Percentiles rank a stretch among this genome's conserved stretches.
Conservation (phyloP, 2,113 vertebrate species). For the Calidris pugnax region DNA sequence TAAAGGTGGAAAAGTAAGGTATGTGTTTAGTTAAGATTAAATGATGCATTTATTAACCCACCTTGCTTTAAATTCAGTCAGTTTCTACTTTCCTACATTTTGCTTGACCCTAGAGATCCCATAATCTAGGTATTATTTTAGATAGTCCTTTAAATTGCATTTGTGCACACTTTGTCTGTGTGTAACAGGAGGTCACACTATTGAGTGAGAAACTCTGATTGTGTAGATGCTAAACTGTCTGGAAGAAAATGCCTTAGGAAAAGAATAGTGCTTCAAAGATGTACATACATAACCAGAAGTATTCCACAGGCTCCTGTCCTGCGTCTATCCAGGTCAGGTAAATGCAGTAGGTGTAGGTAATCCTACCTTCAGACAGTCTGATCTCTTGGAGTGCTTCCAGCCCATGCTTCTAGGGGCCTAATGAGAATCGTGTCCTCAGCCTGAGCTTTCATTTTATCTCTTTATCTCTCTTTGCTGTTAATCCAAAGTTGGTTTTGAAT, state of each 20-base stretch:
- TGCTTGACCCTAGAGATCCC: background rate
- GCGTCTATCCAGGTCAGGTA: background rate
- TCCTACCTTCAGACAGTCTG: constrained; percentile 30
- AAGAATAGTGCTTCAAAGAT: background rate
- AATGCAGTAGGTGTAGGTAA: constrained; percentile 16
- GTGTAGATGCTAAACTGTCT: background rate
- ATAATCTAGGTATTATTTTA: background rate
- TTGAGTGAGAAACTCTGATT: background rate
- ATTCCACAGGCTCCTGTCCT: background rate
- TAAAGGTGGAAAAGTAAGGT: background rate
- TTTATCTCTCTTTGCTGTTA: background rate
- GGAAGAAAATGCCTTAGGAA: background rate
- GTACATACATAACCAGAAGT: background rate
- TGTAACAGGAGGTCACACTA: background rate
- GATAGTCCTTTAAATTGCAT: background rate
- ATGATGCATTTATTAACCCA: background rate
- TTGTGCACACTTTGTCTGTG: background rate
- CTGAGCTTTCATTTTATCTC: background rate
- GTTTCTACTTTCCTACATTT: background rate
- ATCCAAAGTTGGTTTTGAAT: background rate
- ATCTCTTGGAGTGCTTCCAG: constrained; percentile 2
- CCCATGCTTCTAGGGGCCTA: background rate
- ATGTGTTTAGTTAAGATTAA: background rate
- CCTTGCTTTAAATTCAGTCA: background rate
- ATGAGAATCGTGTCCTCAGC: background rate